Conservation (phyloP, 1,140 invertebrate genomes). For the Drosophila parabipectinata region DNA sequence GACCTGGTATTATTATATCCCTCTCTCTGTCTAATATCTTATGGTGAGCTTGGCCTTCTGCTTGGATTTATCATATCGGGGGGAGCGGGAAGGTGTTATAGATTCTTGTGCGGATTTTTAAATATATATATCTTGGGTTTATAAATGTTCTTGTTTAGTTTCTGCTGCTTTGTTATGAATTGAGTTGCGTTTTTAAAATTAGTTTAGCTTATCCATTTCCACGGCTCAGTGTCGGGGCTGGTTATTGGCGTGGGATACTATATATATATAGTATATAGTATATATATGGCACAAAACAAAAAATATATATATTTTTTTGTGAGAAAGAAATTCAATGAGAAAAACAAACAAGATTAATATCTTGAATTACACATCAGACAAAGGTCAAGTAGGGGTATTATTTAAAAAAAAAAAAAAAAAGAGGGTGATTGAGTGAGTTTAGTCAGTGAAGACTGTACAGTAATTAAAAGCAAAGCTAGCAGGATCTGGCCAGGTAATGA, state of each 20-base stretch:
- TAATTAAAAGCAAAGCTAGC: background rate
- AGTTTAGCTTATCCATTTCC: slow-evolving; percentile 89
- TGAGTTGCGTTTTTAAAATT: slow-evolving; percentile 44
- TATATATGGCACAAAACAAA: background rate
- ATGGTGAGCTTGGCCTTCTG: background rate
- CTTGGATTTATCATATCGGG: slow-evolving; percentile 8
- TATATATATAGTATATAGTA: slow-evolving; percentile 2
- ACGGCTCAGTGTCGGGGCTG: slow-evolving; percentile 92
- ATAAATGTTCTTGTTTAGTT: slow-evolving; percentile 8
- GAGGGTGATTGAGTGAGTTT: background rate
- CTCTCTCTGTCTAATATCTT: background rate
- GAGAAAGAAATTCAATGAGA: slow-evolving; percentile 72
- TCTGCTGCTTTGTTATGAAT: slow-evolving; percentile 21
- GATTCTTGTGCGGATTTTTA: background rate
- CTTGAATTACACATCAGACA: slow-evolving; percentile 19
- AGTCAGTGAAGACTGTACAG: slow-evolving; percentile 1
- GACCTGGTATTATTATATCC: background rate
- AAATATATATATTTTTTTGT: slow-evolving; percentile 20
- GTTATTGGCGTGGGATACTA: slow-evolving; percentile 93
- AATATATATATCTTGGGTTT: slow-evolving; percentile 22
- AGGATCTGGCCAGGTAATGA: too few relatives aligned
- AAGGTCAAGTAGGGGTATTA: slow-evolving; percentile 2
- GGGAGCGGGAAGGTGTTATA: background rate
- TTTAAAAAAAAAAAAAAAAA: background rate
- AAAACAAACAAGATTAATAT: slow-evolving; percentile 73